Evolutionary conservation across 1,140 invertebrate genomes (phyloP).

Genomic region (Drosophila watanabei): DNA sequence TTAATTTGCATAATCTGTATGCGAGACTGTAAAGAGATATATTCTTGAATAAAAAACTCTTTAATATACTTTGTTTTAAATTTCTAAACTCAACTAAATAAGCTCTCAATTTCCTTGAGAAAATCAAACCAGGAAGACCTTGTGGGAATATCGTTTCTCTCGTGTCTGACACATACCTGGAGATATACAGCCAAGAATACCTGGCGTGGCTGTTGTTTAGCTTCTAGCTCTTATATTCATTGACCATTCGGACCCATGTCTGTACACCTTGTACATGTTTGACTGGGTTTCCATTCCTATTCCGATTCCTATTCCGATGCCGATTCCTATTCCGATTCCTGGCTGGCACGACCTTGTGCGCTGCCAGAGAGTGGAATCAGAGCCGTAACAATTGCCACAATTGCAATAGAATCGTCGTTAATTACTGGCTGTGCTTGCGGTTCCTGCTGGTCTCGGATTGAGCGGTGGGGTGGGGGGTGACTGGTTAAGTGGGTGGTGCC

Average conservation of each 20-base stretch:
- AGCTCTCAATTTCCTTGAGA: background rate
- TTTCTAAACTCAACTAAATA: background rate
- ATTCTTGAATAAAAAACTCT: background rate
- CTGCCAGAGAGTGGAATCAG: constrained; percentile 61
- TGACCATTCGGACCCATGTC: constrained; percentile 5
- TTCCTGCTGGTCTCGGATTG: constrained; percentile 50
- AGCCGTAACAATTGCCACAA: constrained; percentile 85
- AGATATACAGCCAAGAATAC: background rate
- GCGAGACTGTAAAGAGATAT: too few species aligned
- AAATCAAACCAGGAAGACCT: background rate
- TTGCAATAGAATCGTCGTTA: constrained; percentile 85
- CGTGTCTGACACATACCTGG: constrained; percentile 3
- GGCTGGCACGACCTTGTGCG: constrained; percentile 2
- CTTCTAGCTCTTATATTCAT: background rate
- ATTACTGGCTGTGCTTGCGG: constrained; percentile 83
- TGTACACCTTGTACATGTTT: constrained; percentile 14
- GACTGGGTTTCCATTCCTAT: constrained; percentile 11
- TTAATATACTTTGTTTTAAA: background rate
- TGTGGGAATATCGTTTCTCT: background rate
- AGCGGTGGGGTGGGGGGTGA: constrained; percentile 4
- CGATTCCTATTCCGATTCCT: background rate
- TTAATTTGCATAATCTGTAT: background rate
- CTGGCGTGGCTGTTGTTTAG: constrained; percentile 7
- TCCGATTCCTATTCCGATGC: background rate
- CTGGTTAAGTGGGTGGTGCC: constrained; percentile 7